phyloP scores from a whole-genome alignment of 2,888 invertebrate species.

The Octonoba sinensis region DNA sequence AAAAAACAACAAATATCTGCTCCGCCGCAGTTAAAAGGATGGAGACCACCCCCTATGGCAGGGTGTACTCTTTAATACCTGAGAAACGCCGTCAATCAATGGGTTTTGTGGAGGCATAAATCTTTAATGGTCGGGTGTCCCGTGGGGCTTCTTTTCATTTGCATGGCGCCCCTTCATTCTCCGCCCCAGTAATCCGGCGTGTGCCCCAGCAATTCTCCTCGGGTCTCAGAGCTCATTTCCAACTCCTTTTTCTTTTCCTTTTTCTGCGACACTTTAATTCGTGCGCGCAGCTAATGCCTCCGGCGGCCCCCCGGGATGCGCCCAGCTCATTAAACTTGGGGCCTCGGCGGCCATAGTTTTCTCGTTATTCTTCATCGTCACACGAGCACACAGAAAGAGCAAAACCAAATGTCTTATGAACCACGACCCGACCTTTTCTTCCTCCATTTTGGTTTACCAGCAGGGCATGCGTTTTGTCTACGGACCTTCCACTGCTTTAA shows the following conservation, averaged over 20 bases:
- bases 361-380: constrained; percentile 66
- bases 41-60: constrained; percentile 1
- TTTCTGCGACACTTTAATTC: constrained; percentile 49
- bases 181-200: constrained; percentile 12
- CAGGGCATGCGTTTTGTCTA: too few relatives aligned
- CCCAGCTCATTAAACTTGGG: constrained; percentile 59
- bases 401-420: not conserved
- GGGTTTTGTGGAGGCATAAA: constrained; percentile 56
- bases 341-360: constrained; percentile 65
- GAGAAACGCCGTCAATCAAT: constrained; percentile 63
- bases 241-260: constrained; percentile 2
- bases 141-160: constrained; percentile 62
- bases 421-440: constrained; percentile 28
- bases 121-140: constrained; percentile 59
- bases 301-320: constrained; percentile 16
- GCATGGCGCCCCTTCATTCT: constrained; percentile 31
- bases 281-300: constrained; percentile 34
- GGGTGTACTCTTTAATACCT: constrained; percentile 50
- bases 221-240: constrained; percentile 49
- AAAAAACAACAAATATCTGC: constrained; percentile 21
- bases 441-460: constrained; percentile 11
- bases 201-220: constrained; percentile 10
- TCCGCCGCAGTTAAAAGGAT: constrained; percentile 52
- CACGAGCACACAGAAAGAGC: constrained; percentile 19
- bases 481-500: too few relatives aligned